These are phyloP conservation scores for Fragum whitleyi DNA, from an alignment of 2,888 invertebrate genomes.

Conservation along the genomic window DNA sequence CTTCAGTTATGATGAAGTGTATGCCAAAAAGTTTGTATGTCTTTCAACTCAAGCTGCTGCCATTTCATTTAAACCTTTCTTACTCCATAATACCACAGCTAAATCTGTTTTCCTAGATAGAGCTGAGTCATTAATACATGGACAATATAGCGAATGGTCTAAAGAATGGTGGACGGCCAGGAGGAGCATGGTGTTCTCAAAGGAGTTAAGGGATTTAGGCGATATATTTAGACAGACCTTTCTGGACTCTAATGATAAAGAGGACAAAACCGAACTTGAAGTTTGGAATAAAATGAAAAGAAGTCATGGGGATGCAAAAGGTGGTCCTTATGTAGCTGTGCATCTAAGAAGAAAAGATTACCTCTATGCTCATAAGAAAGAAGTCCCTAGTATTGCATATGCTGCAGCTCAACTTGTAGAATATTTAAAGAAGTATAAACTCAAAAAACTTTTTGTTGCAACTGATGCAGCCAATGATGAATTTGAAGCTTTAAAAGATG, in stretches of 20 bases:
- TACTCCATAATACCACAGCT: constrained; percentile 86
- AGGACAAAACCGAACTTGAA: constrained; percentile 87
- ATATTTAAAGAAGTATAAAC: constrained; percentile 87
- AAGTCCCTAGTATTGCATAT: constrained; percentile 92
- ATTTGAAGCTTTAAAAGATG: constrained; percentile 85
- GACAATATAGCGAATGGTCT: constrained; percentile 90
- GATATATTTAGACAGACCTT: constrained; percentile 88
- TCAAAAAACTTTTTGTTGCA: constrained; percentile 91
- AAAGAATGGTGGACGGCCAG: constrained; percentile 81
- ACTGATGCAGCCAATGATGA: constrained; percentile 91
- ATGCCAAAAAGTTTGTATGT: constrained; percentile 89
- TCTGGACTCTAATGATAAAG: constrained; percentile 88
- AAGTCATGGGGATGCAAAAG: constrained; percentile 84
- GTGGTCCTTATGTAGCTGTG: constrained; percentile 91
- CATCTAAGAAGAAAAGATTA: constrained; percentile 97
- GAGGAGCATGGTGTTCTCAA: constrained; percentile 96
- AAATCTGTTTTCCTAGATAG: constrained; percentile 82
- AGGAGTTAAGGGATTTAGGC: constrained; percentile 89
- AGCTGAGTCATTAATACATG: constrained; percentile 80
- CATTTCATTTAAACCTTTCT: constrained; percentile 85
- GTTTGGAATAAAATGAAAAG: constrained; percentile 88
- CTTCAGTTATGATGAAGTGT: constrained; percentile 91
- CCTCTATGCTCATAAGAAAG: constrained; percentile 89
- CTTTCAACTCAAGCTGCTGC: constrained; percentile 92
- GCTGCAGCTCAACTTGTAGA: constrained; percentile 91